Conservation (phyloP, 2,888 invertebrate genomes). For the Noctua pronuba region DNA sequence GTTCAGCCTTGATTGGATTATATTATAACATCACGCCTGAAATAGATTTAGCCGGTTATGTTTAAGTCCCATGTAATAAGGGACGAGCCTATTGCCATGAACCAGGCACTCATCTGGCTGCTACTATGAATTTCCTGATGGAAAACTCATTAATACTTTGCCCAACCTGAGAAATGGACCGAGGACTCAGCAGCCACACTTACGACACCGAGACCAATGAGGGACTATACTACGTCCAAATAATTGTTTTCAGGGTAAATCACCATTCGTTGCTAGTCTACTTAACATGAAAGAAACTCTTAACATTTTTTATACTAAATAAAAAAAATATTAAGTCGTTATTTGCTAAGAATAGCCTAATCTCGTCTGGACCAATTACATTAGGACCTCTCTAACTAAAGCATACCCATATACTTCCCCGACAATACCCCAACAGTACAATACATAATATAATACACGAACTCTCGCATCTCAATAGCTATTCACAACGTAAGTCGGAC, state of each 20-base stretch:
- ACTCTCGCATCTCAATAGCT: slow-evolving; percentile 39
- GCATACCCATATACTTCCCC: neutral
- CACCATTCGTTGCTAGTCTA: neutral
- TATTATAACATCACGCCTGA: too few relatives aligned
- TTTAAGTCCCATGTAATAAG: too few relatives aligned
- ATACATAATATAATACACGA: slow-evolving; percentile 32
- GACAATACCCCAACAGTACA: slow-evolving; percentile 39
- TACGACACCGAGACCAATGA: too few relatives aligned
- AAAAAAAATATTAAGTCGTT: neutral
- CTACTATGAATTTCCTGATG: neutral
- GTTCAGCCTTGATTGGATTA: too few relatives aligned
- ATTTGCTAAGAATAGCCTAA: neutral
- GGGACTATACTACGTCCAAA: neutral
- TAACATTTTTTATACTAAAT: neutral
- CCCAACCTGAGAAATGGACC: neutral
- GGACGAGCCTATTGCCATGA: too few relatives aligned
- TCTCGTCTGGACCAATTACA: neutral
- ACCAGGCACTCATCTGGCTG: too few relatives aligned
- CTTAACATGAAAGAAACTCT: neutral
- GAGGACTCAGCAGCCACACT: too few relatives aligned
- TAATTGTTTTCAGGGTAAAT: neutral
- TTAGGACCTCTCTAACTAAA: neutral
- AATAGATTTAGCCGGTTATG: too few relatives aligned
- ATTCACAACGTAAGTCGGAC: slow-evolving; percentile 47
- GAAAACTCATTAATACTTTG: neutral